Base-by-base conservation (phyloP, 2,113 vertebrate genomes). In the Emberiza fucata region DNA sequence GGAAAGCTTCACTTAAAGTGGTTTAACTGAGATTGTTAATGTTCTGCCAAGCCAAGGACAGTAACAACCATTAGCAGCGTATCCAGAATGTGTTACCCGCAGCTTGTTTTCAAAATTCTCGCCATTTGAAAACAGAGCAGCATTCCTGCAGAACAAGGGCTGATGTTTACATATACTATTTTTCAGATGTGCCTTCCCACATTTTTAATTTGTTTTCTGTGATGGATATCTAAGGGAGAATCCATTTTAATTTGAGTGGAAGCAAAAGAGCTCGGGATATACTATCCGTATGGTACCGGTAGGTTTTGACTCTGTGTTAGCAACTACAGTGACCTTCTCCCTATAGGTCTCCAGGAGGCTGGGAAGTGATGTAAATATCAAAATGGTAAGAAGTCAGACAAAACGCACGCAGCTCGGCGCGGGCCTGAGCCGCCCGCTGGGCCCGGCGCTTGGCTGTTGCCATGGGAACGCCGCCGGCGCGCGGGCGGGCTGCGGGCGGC, bases 381-480 rank as follows among this genome's bases (percentile, higher is more conserved):
- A 20, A 61, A 13, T 0, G 54, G 16, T 18, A 8, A 18, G 27
- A 13, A 82, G 53, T 22, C 28, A 17, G 5, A 6, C 3, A 1
- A 3, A 22, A 12, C 0, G 61, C 45, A 6, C 20, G 8, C 5
- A 18, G 39, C 45, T 2, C 12, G 21, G 23, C 19, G 14, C 56
- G 65, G 65, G 72, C 90, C 65, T 0, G 44, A 1, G 4, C 76
- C 45, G 47, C 91, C 44, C 71, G n/a, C 89, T 23, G 95, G 92
- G 90, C 95, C 92, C 40, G 47, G 61, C 82, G 96, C 82, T 93
- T 95, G 94, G 69, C 82, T 90, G 95, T 97, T 95, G 90, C 96
- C n/a, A 81, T 81, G 63, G 97, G 25, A 94, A 94, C 96, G 63
- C 25, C 39, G 81, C 7, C 64, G 80, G 51, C 14, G 88, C 66